Percentiles rank a stretch among this genome's conserved stretches.
Conservation (phyloP, 2,888 invertebrate species). For the Mesochorus sp. region DNA sequence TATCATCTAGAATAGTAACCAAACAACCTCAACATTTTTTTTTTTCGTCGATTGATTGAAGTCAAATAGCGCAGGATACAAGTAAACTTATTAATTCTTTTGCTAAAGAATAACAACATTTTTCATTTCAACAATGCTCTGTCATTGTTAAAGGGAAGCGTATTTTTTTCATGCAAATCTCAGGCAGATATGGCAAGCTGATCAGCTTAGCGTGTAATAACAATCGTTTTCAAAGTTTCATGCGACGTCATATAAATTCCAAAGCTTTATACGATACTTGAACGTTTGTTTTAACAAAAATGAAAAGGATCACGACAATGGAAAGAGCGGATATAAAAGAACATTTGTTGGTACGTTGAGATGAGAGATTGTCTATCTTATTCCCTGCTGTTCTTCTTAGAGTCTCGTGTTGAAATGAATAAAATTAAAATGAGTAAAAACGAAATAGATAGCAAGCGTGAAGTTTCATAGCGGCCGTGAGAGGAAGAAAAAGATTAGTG, state of each 20-base stretch:
- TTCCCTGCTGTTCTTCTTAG: conserved; percentile 2
- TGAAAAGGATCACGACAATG: not conserved
- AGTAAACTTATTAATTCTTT: too few relatives aligned
- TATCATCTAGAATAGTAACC: too few relatives aligned
- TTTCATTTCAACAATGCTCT: too few relatives aligned
- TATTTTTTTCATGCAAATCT: too few relatives aligned
- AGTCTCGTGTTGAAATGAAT: not conserved
- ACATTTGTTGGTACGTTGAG: conserved; percentile 25
- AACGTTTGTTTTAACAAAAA: too few relatives aligned
- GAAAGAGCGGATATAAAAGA: not conserved
- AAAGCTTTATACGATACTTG: not conserved
- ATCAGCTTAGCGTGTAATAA: too few relatives aligned
- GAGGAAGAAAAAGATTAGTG: not conserved
- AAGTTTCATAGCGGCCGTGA: conserved; percentile 1
- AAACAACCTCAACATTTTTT: too few relatives aligned
- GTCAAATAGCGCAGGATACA: too few relatives aligned
- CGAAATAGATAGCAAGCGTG: conserved; percentile 12
- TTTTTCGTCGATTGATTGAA: too few relatives aligned
- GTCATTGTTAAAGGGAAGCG: too few relatives aligned
- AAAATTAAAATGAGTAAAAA: conserved; percentile 13
- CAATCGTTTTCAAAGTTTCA: not conserved
- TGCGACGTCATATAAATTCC: conserved; percentile 11
- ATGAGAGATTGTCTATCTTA: not conserved
- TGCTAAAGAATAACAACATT: too few relatives aligned
- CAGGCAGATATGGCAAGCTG: too few relatives aligned